Percentiles rank a stretch among this genome's conserved stretches.
Evolutionary conservation across 64 coral and sea anemone species (phyloP).

Genomic region (Actinia equina): DNA sequence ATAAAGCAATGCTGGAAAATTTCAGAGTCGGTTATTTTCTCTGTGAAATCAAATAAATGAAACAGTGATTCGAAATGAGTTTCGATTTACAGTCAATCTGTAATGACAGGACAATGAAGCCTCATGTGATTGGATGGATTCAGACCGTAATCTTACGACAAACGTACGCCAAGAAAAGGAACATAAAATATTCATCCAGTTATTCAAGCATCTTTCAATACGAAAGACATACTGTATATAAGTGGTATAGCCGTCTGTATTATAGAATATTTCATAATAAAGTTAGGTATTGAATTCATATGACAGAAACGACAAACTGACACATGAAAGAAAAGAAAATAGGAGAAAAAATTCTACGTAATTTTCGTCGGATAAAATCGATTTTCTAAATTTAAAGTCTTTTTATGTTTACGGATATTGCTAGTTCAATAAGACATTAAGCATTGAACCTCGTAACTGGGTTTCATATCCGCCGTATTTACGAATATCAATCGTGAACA

Average conservation of each 20-base stretch:
- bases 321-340: not conserved
- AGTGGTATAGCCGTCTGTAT: not conserved
- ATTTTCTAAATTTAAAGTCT: conserved; percentile 1
- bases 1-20: not conserved
- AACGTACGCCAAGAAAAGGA: not conserved
- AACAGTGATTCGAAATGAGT: not conserved
- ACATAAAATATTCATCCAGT: not conserved
- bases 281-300: not conserved
- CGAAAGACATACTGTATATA: not conserved
- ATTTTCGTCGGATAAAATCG: not conserved
- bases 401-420: not conserved
- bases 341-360: not conserved
- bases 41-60: not conserved
- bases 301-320: not conserved
- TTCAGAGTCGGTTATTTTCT: not conserved
- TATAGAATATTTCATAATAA: not conserved
- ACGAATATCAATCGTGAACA: not conserved
- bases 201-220: not conserved
- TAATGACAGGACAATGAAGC: not conserved
- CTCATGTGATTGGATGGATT: not conserved
- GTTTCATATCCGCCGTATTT: not conserved
- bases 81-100: not conserved
- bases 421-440: not conserved
- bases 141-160: not conserved
- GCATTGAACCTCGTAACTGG: not conserved